Conservation (phyloP, 2,113 vertebrate genomes). For the Phalacrocorax carbo region DNA sequence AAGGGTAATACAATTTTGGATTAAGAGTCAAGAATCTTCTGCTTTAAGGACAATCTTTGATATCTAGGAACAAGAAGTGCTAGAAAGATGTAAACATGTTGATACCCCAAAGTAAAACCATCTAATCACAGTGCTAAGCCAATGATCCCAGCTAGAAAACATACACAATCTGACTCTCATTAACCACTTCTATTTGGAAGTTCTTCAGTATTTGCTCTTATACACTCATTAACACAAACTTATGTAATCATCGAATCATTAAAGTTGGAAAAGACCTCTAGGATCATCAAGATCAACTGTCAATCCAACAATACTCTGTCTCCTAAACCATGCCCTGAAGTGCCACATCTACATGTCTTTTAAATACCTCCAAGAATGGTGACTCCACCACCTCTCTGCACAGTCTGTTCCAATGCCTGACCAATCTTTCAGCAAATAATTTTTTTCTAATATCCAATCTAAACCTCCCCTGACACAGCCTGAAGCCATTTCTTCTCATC, state of each 20-base stretch:
- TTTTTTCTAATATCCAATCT: too few relatives aligned
- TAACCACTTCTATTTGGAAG: not conserved
- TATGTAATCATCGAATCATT: not conserved
- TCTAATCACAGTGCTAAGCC: not conserved
- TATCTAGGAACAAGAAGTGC: not conserved
- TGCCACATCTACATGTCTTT: too few relatives aligned
- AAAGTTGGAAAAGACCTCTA: too few relatives aligned
- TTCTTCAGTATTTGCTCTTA: not conserved
- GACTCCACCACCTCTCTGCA: too few relatives aligned
- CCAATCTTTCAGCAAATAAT: too few relatives aligned
- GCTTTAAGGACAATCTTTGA: not conserved
- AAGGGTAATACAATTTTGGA: not conserved
- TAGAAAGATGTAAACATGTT: not conserved
- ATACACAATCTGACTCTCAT: not conserved
- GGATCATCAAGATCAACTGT: too few relatives aligned
- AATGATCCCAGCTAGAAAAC: not conserved
- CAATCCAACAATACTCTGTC: too few relatives aligned
- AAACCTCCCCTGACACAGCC: too few relatives aligned
- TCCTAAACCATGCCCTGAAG: too few relatives aligned
- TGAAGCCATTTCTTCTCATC: too few relatives aligned
- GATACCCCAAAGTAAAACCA: not conserved
- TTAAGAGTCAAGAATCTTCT: not conserved
- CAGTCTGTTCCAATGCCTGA: too few relatives aligned
- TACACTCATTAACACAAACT: not conserved
- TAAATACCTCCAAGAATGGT: too few relatives aligned